A percentile compares a stretch with the other conserved stretches of the same genome.
Conservation (phyloP, 2,888 invertebrate genomes). For the Magallana nippona region DNA sequence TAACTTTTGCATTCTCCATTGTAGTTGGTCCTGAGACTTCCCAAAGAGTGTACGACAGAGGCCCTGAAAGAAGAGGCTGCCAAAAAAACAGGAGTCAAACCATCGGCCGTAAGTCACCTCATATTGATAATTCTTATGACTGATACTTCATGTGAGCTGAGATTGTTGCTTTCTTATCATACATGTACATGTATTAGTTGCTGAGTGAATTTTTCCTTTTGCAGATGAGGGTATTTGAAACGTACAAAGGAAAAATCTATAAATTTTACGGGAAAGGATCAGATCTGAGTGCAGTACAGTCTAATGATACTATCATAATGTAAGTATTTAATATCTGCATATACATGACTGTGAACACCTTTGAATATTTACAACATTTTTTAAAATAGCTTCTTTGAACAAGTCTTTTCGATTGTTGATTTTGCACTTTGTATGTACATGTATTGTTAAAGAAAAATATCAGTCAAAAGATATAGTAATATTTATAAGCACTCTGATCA, state of each 20-base stretch:
- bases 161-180: not conserved
- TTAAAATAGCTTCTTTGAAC: too few relatives aligned
- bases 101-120: conserved; percentile 69
- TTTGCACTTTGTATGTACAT: too few relatives aligned
- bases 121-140: not conserved
- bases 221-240: conserved; percentile 78
- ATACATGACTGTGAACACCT: too few relatives aligned
- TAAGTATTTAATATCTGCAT: conserved; percentile 64
- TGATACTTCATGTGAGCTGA: not conserved
- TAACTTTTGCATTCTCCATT: too few relatives aligned
- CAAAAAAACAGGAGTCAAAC: conserved; percentile 70
- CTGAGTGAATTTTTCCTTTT: conserved; percentile 36
- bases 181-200: too few relatives aligned
- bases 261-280: conserved; percentile 69
- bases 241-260: conserved; percentile 73
- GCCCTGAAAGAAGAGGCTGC: conserved; percentile 75
- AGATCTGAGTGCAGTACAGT: conserved; percentile 69
- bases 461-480: too few relatives aligned
- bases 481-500: too few relatives aligned
- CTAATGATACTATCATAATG: conserved; percentile 76
- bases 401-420: too few relatives aligned
- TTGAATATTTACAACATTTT: too few relatives aligned
- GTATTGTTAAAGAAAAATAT: too few relatives aligned
- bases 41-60: conserved; percentile 76
- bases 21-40: conserved; percentile 72